A percentile compares a stretch with the other conserved stretches of the same genome.
Evolutionary conservation across 2,797 vertebrate species (phyloP).

Genomic region (Tinamus major): DNA sequence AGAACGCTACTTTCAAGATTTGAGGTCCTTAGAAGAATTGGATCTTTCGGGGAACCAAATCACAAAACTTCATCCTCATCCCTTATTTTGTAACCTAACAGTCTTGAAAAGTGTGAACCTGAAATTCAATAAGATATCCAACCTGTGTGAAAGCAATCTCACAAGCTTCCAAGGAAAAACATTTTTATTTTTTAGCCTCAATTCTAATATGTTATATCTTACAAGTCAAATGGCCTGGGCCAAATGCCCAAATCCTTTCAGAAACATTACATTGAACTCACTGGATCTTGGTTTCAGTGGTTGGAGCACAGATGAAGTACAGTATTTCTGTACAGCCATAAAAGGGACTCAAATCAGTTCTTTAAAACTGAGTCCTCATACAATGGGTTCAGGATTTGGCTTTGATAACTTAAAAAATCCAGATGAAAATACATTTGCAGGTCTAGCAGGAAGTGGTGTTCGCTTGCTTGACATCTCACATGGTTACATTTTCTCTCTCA

Average conservation of each 20-base stretch:
- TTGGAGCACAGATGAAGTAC: constrained; percentile 49
- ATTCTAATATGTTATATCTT: constrained; percentile 34
- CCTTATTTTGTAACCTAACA: constrained; percentile 82
- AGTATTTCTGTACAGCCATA: constrained; percentile 79
- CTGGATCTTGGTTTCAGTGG: constrained; percentile 79
- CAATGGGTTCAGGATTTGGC: constrained; percentile 82
- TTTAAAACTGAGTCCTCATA: constrained; percentile 74
- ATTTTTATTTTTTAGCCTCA: constrained; percentile 79
- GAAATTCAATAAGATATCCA: constrained; percentile 77
- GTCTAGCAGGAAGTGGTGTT: constrained; percentile 79
- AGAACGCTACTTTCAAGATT: constrained; percentile 82
- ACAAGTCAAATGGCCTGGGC: constrained; percentile 68
- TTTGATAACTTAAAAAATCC: constrained; percentile 84
- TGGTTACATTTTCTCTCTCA: constrained; percentile 83
- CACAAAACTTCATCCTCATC: constrained; percentile 78
- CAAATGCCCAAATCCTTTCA: constrained; percentile 86
- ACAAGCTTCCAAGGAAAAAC: constrained; percentile 83
- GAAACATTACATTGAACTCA: constrained; percentile 74
- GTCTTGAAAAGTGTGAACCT: constrained; percentile 80
- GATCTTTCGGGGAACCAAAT: constrained; percentile 82
- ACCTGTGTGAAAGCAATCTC: constrained; percentile 85
- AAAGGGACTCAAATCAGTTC: constrained; percentile 79
- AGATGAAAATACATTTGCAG: constrained; percentile 80
- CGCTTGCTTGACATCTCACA: constrained; percentile 79
- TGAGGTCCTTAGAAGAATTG: constrained; percentile 81